These are phyloP conservation scores for Hemiscyllium ocellatum DNA, from an alignment of 2,113 vertebrate species.

Conservation along the genomic window DNA sequence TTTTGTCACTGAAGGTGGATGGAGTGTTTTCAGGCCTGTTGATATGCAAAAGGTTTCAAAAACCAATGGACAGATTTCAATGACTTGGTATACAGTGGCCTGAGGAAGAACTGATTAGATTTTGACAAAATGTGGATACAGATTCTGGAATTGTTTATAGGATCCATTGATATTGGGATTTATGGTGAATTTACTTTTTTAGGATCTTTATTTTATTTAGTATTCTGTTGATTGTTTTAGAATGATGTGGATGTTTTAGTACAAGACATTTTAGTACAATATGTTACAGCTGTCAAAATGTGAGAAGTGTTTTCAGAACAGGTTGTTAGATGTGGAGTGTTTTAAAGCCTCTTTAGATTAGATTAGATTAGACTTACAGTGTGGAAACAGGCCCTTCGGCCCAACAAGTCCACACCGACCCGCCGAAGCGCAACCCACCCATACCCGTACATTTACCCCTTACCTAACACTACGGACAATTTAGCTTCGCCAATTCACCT, in stretches of 20 bases:
- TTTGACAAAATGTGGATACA: background rate
- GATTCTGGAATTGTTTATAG: background rate
- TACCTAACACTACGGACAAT: no score
- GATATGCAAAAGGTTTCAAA: background rate
- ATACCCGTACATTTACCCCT: no score
- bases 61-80: background rate
- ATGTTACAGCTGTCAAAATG: background rate
- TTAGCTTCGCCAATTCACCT: no score
- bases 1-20: background rate
- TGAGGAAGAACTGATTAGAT: background rate
- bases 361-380: no score
- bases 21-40: background rate
- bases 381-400: no score
- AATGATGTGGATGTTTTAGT: background rate
- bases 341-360: no score
- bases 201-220: background rate
- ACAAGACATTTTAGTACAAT: background rate
- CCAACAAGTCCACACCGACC: no score
- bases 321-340: no score
- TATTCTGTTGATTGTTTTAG: background rate
- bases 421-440: no score
- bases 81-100: background rate
- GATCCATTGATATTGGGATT: background rate
- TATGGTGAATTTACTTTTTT: background rate
- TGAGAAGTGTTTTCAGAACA: background rate